Conservation (phyloP, 2,888 invertebrate species). For the Mycalesis mineus region DNA sequence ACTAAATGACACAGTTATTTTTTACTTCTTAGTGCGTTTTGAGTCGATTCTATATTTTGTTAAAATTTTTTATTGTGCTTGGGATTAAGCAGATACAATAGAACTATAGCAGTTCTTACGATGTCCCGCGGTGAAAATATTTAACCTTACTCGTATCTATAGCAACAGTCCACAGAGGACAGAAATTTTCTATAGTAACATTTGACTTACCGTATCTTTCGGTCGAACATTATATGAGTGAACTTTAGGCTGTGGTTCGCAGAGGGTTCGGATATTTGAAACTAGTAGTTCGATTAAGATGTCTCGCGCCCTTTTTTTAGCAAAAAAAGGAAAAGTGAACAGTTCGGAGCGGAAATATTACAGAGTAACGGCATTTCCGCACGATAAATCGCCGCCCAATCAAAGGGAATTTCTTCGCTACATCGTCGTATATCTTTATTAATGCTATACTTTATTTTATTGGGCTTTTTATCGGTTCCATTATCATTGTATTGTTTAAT, state of each 20-base stretch:
- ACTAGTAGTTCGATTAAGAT: conserved; percentile 65
- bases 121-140: conserved; percentile 12
- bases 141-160: conserved; percentile 5
- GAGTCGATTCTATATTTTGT: no score
- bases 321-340: conserved; percentile 77
- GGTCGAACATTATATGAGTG: not conserved
- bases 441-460: conserved; percentile 76
- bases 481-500: conserved; percentile 66
- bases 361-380: conserved; percentile 77
- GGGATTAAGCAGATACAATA: conserved; percentile 12
- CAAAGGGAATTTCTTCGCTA: conserved; percentile 65
- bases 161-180: not conserved
- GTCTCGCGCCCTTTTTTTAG: conserved; percentile 75
- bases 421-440: conserved; percentile 71
- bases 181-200: not conserved
- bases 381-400: conserved; percentile 78
- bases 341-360: conserved; percentile 76
- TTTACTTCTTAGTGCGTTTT: no score
- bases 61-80: conserved; percentile 1
- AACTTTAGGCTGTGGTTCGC: conserved; percentile 20
- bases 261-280: conserved; percentile 34
- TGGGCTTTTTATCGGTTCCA: conserved; percentile 65
- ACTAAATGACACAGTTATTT: no score
- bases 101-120: not conserved
- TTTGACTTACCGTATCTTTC: not conserved